These are phyloP conservation scores for Porites rus DNA, from an alignment of 92 coral and sea anemone species.

Conservation along the genomic window DNA sequence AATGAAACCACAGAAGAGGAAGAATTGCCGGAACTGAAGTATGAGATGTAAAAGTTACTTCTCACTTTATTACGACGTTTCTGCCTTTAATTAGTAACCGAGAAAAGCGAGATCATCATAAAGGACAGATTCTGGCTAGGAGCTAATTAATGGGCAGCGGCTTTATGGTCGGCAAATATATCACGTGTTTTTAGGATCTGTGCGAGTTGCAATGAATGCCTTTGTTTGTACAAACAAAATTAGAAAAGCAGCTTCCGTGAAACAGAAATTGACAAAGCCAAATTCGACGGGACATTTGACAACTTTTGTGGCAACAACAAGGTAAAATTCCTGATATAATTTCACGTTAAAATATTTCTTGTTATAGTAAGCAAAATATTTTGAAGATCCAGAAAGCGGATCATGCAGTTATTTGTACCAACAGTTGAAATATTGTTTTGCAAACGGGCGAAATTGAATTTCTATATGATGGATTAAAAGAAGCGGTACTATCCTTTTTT, in stretches of 20 bases:
- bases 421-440: not conserved
- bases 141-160: conserved; percentile 15
- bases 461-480: not conserved
- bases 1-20: not conserved
- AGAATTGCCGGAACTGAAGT: not conserved
- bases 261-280: conserved; percentile 18
- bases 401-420: not conserved
- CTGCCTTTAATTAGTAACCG: not conserved
- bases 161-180: not conserved
- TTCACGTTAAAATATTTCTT: not conserved
- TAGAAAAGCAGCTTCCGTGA: not conserved
- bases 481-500: not conserved
- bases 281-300: not conserved
- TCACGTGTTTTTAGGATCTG: not conserved
- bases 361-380: not conserved
- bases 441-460: not conserved
- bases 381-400: not conserved
- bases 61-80: not conserved
- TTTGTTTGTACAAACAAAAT: conserved; percentile 1
- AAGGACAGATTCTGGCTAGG: not conserved
- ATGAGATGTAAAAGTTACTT: not conserved
- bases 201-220: not conserved
- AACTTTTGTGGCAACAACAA: not conserved
- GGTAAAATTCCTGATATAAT: not conserved
- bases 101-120: not conserved